A percentile compares a stretch with the other conserved stretches of the same genome.
Evolutionary conservation across 1,140 invertebrate genomes (phyloP).

Genomic region (Diorhabda elongata): DNA sequence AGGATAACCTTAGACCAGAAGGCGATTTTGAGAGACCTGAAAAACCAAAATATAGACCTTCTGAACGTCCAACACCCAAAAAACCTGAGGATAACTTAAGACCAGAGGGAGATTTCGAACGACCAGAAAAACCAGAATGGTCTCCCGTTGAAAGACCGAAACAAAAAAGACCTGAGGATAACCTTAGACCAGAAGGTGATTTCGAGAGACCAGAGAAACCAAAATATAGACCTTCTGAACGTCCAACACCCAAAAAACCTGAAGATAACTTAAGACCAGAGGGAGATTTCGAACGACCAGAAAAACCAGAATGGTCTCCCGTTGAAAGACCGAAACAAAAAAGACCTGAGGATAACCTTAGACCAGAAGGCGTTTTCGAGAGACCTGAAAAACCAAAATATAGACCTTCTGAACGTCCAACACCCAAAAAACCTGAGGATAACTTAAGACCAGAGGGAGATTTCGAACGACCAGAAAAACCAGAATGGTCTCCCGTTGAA

Average conservation of each 20-base stretch:
- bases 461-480: slow-evolving; percentile 45
- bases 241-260: slow-evolving; percentile 38
- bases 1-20: slow-evolving; percentile 53
- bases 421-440: slow-evolving; percentile 49
- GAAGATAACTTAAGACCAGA: slow-evolving; percentile 57
- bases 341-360: slow-evolving; percentile 56
- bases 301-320: slow-evolving; percentile 47
- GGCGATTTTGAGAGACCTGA: slow-evolving; percentile 53
- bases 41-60: slow-evolving; percentile 57
- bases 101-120: slow-evolving; percentile 59
- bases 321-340: slow-evolving; percentile 51
- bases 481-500: slow-evolving; percentile 50
- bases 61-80: slow-evolving; percentile 48
- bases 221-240: slow-evolving; percentile 41
- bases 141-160: slow-evolving; percentile 51
- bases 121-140: slow-evolving; percentile 47
- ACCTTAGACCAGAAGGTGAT: slow-evolving; percentile 49
- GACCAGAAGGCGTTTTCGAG: slow-evolving; percentile 54
- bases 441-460: slow-evolving; percentile 55
- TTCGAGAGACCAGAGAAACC: slow-evolving; percentile 45
- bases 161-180: slow-evolving; percentile 51
- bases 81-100: slow-evolving; percentile 53
- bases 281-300: slow-evolving; percentile 54
- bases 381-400: slow-evolving; percentile 48
- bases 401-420: slow-evolving; percentile 51